Base-by-base conservation (phyloP, 2,113 vertebrate genomes). In the Eolophus roseicapilla region DNA sequence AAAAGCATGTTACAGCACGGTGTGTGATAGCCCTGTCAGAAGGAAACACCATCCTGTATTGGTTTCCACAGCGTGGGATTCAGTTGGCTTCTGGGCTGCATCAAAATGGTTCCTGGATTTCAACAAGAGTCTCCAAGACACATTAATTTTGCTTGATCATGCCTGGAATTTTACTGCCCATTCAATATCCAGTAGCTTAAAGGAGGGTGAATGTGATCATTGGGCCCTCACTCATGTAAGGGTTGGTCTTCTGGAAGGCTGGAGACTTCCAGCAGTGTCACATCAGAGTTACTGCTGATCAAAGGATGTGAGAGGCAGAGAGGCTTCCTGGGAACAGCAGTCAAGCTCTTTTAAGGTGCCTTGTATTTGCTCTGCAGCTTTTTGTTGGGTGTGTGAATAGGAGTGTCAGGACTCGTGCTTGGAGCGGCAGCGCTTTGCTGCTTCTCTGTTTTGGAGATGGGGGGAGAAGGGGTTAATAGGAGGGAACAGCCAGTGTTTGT, bases 401-500 rank as follows among this genome's bases (percentile, higher is more conserved):
- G 24, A 69, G 33, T 18, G 28, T 74, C 71, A 29, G 17, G 52
- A n/a, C 17, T 89, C 5, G 0, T 37, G 37, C 23, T 52, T 70
- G 31, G 49, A 77, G 31, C 19, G 8, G 44, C 23, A 65, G 19
- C 0, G 0, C 35, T 73, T 88, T 21, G 16, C 64, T 91, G 17
- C 50, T 81, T 68, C 27, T 75, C 41, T 6, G 0, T 75, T 96
- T 93, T n/a, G 67, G 78, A 79, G 59, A 9, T 65, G 70, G 8
- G 70, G 15, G 52, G 53, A 90, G 53, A 90, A 90, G 69, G 93
- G 62, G 91, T 95, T 95, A 97, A 94, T 9, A 35, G 46, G 59
- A 91, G 57, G 77, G 62, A 95, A 71, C 90, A 64, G 73, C 44
- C 84, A 50, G 12, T 97, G 86, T 97, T 97, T 92, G 95, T 77